Evolutionary conservation across 2,888 invertebrate species (phyloP).

Genomic region (Aproaerema taeniolella): DNA sequence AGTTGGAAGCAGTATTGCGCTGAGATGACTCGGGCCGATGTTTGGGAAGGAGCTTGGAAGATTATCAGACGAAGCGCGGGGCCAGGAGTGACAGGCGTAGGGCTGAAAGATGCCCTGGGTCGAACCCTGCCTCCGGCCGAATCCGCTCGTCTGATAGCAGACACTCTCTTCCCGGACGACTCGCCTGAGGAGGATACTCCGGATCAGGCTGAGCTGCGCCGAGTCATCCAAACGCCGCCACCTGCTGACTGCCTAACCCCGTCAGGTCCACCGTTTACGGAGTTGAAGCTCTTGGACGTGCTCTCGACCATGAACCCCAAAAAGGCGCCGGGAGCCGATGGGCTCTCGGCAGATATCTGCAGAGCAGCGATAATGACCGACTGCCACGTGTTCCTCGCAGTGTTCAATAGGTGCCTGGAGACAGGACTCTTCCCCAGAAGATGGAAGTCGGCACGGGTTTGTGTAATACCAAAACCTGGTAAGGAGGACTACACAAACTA

Average conservation of each 20-base stretch:
- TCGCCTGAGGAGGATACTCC: no score
- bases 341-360: conserved; percentile 25
- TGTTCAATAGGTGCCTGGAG: conserved; percentile 21
- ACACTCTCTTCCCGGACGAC: no score
- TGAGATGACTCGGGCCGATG: no score
- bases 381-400: conserved; percentile 12
- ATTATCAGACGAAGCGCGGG: neutral
- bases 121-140: neutral
- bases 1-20: no score
- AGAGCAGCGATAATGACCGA: conserved; percentile 9
- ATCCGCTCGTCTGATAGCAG: neutral
- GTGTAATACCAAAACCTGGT: conserved; percentile 21
- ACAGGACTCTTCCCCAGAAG: conserved; percentile 15
- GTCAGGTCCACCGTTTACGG: neutral
- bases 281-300: conserved; percentile 14
- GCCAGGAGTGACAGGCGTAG: neutral
- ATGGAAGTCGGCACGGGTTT: conserved; percentile 21
- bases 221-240: no score
- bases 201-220: no score
- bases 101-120: neutral
- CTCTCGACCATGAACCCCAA: conserved; percentile 18
- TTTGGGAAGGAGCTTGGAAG: no score
- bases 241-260: no score
- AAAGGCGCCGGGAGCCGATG: conserved; percentile 24
- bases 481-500: conserved; percentile 21